Conservation (phyloP, 35 echinoderm and acorn worm genomes). For the Ophiothrix spiculata region DNA sequence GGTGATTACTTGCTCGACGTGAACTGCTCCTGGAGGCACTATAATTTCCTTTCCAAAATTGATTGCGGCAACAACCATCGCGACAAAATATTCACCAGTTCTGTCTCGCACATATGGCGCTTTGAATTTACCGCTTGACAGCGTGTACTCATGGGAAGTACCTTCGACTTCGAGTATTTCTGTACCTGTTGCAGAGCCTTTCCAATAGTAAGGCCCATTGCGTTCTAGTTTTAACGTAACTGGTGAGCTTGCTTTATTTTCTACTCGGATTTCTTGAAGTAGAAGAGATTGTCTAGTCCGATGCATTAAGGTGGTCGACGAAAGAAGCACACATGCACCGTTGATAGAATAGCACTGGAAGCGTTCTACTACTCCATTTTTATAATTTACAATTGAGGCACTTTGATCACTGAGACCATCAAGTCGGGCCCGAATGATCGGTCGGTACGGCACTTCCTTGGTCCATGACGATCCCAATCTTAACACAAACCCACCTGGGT, state of each 20-base stretch:
- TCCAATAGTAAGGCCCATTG: slow-evolving; percentile 78
- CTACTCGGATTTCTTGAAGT: slow-evolving; percentile 68
- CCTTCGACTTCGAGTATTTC: slow-evolving; percentile 76
- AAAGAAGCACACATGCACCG: slow-evolving; percentile 71
- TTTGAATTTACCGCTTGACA: slow-evolving; percentile 68
- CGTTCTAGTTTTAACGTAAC: slow-evolving; percentile 53
- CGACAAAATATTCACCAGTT: slow-evolving; percentile 50
- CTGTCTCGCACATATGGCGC: slow-evolving; percentile 45
- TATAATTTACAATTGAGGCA: slow-evolving; percentile 73
- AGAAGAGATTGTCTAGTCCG: slow-evolving; percentile 59
- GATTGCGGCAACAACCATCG: slow-evolving; percentile 72
- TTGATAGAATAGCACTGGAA: slow-evolving; percentile 86
- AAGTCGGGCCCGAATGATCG: slow-evolving; percentile 53
- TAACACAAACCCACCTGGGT: slow-evolving; percentile 43
- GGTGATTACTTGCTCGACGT: slow-evolving; percentile 50
- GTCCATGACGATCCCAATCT: slow-evolving; percentile 55
- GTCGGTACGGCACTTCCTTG: slow-evolving; percentile 60
- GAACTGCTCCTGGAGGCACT: slow-evolving; percentile 55
- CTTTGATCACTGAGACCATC: slow-evolving; percentile 63
- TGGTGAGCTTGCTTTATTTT: slow-evolving; percentile 69
- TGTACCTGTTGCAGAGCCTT: slow-evolving; percentile 63
- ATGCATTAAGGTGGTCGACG: slow-evolving; percentile 67
- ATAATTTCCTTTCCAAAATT: slow-evolving; percentile 45
- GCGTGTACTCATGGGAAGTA: slow-evolving; percentile 46
- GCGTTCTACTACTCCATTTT: slow-evolving; percentile 58